These are phyloP conservation scores for Junonia oenone DNA, from an alignment of 2,888 invertebrate species.

Conservation along the genomic window DNA sequence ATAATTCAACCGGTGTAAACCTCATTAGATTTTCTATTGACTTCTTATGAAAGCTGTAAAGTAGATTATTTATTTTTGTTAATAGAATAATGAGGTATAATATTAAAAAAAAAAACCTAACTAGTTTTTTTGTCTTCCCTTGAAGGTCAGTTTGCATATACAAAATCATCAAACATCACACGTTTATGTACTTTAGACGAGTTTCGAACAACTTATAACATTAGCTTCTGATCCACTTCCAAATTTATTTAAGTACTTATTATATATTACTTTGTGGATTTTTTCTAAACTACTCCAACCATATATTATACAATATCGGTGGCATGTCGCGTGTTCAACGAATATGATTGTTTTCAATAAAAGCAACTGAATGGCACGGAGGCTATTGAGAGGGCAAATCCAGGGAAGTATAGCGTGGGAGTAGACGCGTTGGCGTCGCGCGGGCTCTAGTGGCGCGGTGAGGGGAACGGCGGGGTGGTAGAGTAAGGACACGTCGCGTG, in stretches of 20 bases:
- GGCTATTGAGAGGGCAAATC: constrained; percentile 60
- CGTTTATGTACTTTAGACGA: too few relatives aligned
- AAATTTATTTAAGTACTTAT: background rate
- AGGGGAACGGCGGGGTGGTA: constrained; percentile 30
- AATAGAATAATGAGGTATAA: too few relatives aligned
- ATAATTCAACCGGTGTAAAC: too few relatives aligned
- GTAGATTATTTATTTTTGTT: too few relatives aligned
- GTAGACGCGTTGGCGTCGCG: constrained; percentile 54
- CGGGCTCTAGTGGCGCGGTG: constrained; percentile 32
- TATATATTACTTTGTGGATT: background rate
- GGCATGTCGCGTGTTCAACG: constrained; percentile 19
- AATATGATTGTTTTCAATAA: constrained; percentile 60
- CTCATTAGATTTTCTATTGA: too few relatives aligned
- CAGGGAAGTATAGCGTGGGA: constrained; percentile 63
- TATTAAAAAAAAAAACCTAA: too few relatives aligned
- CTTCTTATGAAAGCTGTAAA: too few relatives aligned
- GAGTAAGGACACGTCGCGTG: constrained; percentile 52
- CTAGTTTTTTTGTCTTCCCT: too few relatives aligned
- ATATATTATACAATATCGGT: background rate
- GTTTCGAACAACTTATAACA: too few relatives aligned
- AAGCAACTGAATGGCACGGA: constrained; percentile 58
- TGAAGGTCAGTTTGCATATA: too few relatives aligned
- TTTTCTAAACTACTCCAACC: background rate
- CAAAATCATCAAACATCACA: too few relatives aligned
- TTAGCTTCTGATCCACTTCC: too few relatives aligned